Conservation (phyloP, 2,113 vertebrate species). For the Columba janthina region DNA sequence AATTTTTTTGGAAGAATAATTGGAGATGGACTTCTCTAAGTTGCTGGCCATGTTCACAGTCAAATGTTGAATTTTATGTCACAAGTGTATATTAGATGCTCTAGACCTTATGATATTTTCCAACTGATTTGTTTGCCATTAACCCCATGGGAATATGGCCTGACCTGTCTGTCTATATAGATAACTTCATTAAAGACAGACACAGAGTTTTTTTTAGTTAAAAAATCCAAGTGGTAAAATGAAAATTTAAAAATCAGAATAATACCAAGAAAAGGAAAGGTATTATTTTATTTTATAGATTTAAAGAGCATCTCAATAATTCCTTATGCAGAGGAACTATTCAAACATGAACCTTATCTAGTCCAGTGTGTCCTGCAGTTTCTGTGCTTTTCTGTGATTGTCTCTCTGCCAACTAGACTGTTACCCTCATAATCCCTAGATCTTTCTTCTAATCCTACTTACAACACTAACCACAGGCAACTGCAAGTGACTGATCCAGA, state of each 20-base stretch:
- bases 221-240: background rate
- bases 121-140: background rate
- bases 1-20: background rate
- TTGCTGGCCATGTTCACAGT: background rate
- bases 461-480: conserved; percentile 9
- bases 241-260: background rate
- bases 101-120: background rate
- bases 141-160: background rate
- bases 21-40: background rate
- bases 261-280: background rate
- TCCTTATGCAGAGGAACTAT: conserved; percentile 26
- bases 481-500: conserved; percentile 20
- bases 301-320: background rate
- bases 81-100: background rate
- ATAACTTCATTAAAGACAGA: background rate
- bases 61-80: background rate
- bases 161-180: background rate
- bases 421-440: background rate
- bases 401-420: conserved; percentile 12
- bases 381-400: conserved; percentile 18
- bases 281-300: background rate
- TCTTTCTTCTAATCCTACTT: conserved; percentile 42
- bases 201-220: background rate
- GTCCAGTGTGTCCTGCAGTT: background rate
- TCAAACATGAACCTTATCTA: conserved; percentile 12